These are phyloP conservation scores for Rotaria sp. DNA, from an alignment of 2,888 invertebrate genomes.

Conservation along the genomic window DNA sequence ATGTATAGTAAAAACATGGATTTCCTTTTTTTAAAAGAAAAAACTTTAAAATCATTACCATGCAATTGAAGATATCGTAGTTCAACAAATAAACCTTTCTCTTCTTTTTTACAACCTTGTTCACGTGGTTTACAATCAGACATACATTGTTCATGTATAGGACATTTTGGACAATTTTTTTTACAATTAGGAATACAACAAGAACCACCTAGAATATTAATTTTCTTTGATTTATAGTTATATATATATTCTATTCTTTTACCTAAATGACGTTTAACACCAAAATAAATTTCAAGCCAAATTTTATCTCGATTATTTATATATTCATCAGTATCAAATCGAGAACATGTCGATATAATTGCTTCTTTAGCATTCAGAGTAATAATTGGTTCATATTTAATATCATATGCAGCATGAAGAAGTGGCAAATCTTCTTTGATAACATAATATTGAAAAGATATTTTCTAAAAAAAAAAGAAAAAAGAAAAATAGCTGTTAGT, in stretches of 20 bases:
- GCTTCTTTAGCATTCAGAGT: conserved; percentile 48
- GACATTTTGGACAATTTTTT: conserved; percentile 32
- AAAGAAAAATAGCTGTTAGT: too few relatives aligned
- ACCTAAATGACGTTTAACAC: conserved; percentile 33
- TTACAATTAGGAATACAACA: conserved; percentile 39
- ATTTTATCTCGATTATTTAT: conserved; percentile 37
- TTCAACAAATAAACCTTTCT: conserved; percentile 38
- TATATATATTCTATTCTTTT: background rate
- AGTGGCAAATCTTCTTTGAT: conserved; percentile 45
- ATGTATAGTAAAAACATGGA: background rate
- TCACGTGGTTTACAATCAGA: conserved; percentile 28
- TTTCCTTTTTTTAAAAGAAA: background rate
- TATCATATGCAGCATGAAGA: conserved; percentile 47
- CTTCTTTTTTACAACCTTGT: conserved; percentile 27
- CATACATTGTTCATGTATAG: conserved; percentile 31
- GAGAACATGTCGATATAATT: conserved; percentile 45
- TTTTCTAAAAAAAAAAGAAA: background rate
- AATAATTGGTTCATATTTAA: conserved; percentile 47
- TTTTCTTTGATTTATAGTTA: background rate
- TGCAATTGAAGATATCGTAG: conserved; percentile 37
- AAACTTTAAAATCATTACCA: background rate
- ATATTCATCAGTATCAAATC: conserved; percentile 39
- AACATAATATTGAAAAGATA: conserved; percentile 48
- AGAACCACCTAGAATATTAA: background rate
- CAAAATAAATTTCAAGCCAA: conserved; percentile 34